A percentile compares a stretch with the other conserved stretches of the same genome.
phyloP scores from a whole-genome alignment of 2,113 vertebrate species.

The Spizaetus ornatus region DNA sequence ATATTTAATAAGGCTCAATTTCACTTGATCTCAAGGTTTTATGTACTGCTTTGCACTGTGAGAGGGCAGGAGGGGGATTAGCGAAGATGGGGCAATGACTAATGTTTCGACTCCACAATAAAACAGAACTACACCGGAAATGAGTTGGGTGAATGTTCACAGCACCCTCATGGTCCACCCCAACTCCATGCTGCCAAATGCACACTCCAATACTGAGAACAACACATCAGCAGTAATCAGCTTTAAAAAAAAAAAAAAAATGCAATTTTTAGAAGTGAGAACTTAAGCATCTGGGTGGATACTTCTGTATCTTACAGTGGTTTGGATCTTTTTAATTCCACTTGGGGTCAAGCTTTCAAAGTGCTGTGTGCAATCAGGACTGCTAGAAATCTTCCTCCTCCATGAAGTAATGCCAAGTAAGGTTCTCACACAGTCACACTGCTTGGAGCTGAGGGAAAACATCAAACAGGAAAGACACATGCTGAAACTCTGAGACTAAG shows the following conservation, averaged over 20 bases:
- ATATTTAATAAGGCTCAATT: neutral
- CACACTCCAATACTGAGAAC: neutral
- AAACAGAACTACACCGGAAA: neutral
- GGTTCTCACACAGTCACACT: neutral
- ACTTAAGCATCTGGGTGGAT: neutral
- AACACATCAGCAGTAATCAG: neutral
- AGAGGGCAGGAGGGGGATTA: neutral
- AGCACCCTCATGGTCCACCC: neutral
- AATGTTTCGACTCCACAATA: neutral
- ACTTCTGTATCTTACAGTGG: neutral
- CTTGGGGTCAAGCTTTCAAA: neutral
- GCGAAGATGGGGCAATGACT: neutral
- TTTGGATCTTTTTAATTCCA: neutral
- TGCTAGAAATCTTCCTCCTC: neutral
- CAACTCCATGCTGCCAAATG: neutral
- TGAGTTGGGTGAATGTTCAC: neutral
- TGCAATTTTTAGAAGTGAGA: neutral
- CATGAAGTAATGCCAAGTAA: neutral
- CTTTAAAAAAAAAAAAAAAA: neutral
- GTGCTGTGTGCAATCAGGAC: neutral
- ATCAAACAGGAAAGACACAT: neutral
- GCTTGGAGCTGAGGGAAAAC: neutral
- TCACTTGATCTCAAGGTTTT: neutral
- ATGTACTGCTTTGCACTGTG: neutral
- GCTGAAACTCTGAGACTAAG: neutral